A percentile compares a stretch with the other conserved stretches of the same genome.
Evolutionary conservation across 64 coral and sea anemone species (phyloP).

Genomic region (Astreopora myriophthalma): DNA sequence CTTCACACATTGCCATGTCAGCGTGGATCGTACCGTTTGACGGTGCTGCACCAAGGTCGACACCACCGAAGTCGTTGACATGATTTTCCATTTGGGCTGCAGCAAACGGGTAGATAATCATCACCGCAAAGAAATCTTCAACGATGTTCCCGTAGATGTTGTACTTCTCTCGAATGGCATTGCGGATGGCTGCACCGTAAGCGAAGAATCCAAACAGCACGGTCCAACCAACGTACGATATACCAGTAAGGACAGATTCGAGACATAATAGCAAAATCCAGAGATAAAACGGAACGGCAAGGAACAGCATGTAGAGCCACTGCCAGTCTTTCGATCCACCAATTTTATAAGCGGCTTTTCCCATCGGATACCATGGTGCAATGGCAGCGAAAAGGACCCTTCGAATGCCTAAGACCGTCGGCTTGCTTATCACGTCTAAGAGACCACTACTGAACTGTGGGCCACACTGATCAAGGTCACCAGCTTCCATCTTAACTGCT

Average conservation of each 20-base stretch:
- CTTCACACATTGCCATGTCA: background rate
- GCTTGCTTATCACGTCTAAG: background rate
- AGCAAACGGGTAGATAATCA: constrained; percentile 24
- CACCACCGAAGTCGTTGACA: background rate
- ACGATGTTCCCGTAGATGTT: constrained; percentile 27
- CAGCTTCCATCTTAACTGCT: constrained; percentile 44
- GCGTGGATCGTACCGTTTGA: background rate
- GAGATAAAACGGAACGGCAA: constrained; percentile 36
- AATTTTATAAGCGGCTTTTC: constrained; percentile 17
- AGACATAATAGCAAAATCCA: constrained; percentile 6
- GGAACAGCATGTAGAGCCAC: background rate
- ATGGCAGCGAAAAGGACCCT: constrained; percentile 21
- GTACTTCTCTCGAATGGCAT: constrained; percentile 31
- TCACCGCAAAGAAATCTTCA: constrained; percentile 54
- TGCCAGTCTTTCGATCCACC: background rate
- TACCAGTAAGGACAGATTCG: background rate
- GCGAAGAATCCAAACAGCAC: constrained; percentile 21
- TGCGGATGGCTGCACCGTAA: constrained; percentile 17
- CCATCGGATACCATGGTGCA: constrained; percentile 21
- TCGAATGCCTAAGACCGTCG: background rate
- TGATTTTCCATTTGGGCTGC: constrained; percentile 26
- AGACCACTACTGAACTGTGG: constrained; percentile 20
- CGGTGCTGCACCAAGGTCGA: background rate
- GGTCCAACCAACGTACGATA: constrained; percentile 5
- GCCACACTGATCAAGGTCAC: constrained; percentile 28